Evolutionary conservation across 1,140 invertebrate species (phyloP).

Genomic region (Drosophila kohkoa): DNA sequence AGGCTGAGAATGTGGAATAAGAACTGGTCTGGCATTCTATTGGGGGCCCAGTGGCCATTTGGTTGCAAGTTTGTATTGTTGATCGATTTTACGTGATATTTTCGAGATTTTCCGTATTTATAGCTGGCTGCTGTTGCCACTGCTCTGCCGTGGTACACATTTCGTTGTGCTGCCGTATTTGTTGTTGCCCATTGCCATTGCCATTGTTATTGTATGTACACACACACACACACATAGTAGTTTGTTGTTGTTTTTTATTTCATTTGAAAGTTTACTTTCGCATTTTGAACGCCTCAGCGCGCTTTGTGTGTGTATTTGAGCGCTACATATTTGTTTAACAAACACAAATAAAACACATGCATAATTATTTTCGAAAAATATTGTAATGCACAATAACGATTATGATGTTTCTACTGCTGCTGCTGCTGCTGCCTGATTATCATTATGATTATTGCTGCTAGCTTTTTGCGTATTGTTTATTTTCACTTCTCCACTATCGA

Average conservation of each 20-base stretch:
- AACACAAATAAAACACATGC: constrained; percentile 84
- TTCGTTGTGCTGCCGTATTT: constrained; percentile 64
- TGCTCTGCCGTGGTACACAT: constrained; percentile 61
- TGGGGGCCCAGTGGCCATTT: constrained; percentile 67
- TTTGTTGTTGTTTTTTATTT: constrained; percentile 67
- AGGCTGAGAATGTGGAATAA: background rate
- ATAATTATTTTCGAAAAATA: constrained; percentile 84
- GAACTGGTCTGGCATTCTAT: constrained; percentile 29
- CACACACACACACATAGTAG: constrained; percentile 10
- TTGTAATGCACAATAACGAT: constrained; percentile 73
- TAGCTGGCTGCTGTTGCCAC: constrained; percentile 61
- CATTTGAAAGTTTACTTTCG: constrained; percentile 83
- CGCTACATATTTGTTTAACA: constrained; percentile 75
- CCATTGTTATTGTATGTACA: constrained; percentile 42
- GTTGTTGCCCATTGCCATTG: constrained; percentile 52
- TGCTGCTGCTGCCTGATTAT: constrained; percentile 64
- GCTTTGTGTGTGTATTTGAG: constrained; percentile 62
- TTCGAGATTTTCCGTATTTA: constrained; percentile 85
- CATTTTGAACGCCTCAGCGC: constrained; percentile 78
- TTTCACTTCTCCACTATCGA: constrained; percentile 42
- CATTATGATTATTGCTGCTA: constrained; percentile 64
- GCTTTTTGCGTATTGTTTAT: constrained; percentile 58
- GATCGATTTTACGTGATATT: constrained; percentile 85
- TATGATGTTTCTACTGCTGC: constrained; percentile 62
- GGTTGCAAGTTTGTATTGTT: constrained; percentile 84